Evolutionary conservation across 2,797 vertebrate species (phyloP), one percentile per base, ranked within the genome.

Genomic region (Chromobotia macracanthus): DNA sequence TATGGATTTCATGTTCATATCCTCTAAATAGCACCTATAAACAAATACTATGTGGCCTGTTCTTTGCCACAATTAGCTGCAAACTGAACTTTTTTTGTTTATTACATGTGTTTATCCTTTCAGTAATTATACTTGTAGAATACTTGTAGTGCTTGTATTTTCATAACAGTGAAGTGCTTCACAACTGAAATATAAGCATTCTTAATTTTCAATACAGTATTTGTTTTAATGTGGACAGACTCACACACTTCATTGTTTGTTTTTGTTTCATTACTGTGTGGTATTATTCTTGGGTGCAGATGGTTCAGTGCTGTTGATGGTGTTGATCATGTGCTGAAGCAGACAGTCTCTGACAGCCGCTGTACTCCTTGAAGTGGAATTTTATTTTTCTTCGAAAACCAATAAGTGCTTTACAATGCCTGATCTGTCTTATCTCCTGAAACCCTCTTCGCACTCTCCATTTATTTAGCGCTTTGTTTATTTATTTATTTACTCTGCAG

Each of bases 371-470:
- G 88, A 91, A 89, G 90, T 87, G 68, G 79, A 85, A 85, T 87
- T 85, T 91, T 87, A 87, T 82, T 90, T 90, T 90, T 92, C 87
- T 90, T 89, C 87, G 91, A 90, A 92, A 91, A 91, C 91, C 93
- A 93, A 90, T 89, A 89, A 93, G 90, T 88, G 88, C 88, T 91
- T 93, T 92, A 90, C 88, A 87, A 87, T 89, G 89, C 89, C 90
- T 92, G 91, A 93, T 91, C 91, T 90, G 87, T 90, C 85, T 93
- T 89, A 91, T 93, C 89, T 88, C 81, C 91, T 90, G 88, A 91
- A 91, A 87, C 86, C 89, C 88, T 88, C 86, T 72, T 61, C 56
- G 60, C 72, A 71, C 63, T 70, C 71, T 75, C 41, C 41, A 70
- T 72, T 81, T 84, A 81, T 82, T 82, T 82, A 72, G 70, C 28